Conservation (phyloP, 2,888 invertebrate genomes). For the Orthosia cruda region DNA sequence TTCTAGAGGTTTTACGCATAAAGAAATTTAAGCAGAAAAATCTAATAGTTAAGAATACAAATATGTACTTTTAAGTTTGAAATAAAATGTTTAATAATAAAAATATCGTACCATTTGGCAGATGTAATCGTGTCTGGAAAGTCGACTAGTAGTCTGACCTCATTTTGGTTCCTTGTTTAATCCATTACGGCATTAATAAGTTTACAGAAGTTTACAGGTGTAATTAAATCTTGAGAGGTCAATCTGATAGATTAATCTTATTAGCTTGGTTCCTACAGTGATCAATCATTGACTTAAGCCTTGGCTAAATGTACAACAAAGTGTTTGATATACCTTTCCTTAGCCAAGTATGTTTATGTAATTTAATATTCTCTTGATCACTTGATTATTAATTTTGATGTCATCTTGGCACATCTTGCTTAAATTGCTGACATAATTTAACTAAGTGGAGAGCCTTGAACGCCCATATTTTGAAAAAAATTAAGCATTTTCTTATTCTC, state of each 20-base stretch:
- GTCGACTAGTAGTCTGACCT: constrained; percentile 42
- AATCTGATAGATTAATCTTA: constrained; percentile 7
- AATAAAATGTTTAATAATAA: constrained; percentile 21
- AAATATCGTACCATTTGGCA: constrained; percentile 49
- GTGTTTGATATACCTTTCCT: constrained; percentile 37
- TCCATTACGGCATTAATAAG: constrained; percentile 13
- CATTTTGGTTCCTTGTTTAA: constrained; percentile 20
- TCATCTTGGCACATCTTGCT: constrained; percentile 5
- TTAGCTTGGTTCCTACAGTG: constrained; percentile 12
- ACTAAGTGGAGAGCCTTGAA: neutral
- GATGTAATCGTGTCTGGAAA: constrained; percentile 24
- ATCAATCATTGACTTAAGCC: constrained; percentile 12
- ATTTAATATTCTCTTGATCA: constrained; percentile 15
- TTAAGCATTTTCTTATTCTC: constrained; percentile 14
- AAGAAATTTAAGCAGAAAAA: constrained; percentile 36
- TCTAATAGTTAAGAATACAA: constrained; percentile 14
- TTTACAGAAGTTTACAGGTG: neutral
- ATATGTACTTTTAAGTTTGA: neutral
- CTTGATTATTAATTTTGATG: constrained; percentile 14
- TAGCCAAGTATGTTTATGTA: constrained; percentile 7
- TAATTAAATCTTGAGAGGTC: constrained; percentile 19
- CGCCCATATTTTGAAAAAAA: neutral
- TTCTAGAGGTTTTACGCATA: constrained; percentile 17
- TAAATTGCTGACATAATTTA: constrained; percentile 8
- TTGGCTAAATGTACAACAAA: constrained; percentile 25